phyloP scores from a whole-genome alignment of 2,797 vertebrate species.

The Microctenopoma stevenorrisi region DNA sequence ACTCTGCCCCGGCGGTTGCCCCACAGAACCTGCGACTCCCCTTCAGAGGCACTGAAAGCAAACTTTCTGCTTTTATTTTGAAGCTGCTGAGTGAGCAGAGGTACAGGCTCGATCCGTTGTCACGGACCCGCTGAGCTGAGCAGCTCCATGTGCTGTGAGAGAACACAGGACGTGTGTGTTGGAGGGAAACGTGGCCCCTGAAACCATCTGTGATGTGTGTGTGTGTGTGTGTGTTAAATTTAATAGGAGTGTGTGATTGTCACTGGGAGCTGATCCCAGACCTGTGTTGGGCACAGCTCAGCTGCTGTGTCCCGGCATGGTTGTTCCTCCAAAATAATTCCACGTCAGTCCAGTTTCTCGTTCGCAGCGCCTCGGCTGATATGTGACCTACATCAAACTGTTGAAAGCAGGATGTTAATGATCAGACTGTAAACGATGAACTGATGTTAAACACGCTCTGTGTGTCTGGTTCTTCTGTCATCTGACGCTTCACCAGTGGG shows the following conservation, averaged over 20 bases:
- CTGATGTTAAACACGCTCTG: neutral
- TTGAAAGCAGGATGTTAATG: conserved; percentile 48
- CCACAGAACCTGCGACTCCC: too few species aligned
- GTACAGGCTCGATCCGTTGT: too few species aligned
- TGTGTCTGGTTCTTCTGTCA: conserved; percentile 30
- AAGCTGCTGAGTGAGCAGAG: too few species aligned
- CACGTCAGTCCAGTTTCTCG: conserved; percentile 46
- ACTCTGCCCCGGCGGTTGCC: too few species aligned
- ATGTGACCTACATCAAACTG: conserved; percentile 60
- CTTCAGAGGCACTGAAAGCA: too few species aligned
- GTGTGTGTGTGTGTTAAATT: too few species aligned
- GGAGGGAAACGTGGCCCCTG: too few species aligned
- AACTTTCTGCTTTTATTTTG: too few species aligned
- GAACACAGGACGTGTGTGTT: too few species aligned
- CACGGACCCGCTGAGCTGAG: too few species aligned
- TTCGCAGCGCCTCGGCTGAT: conserved; percentile 47
- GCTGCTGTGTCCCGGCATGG: neutral
- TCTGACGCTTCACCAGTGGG: conserved; percentile 64
- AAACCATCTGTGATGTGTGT: too few species aligned
- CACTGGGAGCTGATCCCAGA: conserved; percentile 10
- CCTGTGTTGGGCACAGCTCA: conserved; percentile 1
- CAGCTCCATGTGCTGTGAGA: too few species aligned
- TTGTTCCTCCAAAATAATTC: conserved; percentile 12
- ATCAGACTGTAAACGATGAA: conserved; percentile 43
- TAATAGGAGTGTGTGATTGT: neutral